These are phyloP conservation scores for Muricea muricata DNA, from an alignment of 92 coral and sea anemone species.

Conservation along the genomic window DNA sequence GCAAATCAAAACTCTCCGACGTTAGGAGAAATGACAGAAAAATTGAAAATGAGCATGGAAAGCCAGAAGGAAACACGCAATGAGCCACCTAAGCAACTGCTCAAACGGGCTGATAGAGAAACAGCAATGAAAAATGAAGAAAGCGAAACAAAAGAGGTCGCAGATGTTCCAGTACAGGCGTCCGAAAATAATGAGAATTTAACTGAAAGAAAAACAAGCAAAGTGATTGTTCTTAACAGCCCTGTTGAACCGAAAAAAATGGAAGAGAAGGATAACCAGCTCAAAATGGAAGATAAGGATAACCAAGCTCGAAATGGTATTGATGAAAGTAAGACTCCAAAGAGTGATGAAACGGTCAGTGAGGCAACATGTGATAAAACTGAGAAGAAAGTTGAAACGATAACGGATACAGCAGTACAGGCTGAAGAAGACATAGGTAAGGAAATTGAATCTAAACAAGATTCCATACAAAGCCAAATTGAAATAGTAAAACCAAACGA, in stretches of 20 bases:
- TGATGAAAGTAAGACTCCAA: not conserved
- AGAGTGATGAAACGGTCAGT: not conserved
- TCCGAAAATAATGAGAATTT: not conserved
- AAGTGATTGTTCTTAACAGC: not conserved
- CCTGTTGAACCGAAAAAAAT: not conserved
- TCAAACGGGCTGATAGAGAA: not conserved
- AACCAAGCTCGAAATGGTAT: not conserved
- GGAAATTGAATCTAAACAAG: not conserved
- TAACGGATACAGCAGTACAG: not conserved
- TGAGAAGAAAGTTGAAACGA: not conserved
- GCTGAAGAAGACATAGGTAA: not conserved
- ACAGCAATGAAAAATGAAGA: not conserved
- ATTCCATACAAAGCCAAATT: not conserved
- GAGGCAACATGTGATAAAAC: not conserved
- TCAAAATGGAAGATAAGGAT: no score
- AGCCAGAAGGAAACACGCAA: not conserved
- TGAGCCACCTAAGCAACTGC: not conserved
- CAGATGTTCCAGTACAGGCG: not conserved
- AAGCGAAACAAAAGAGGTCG: not conserved
- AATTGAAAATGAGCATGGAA: not conserved
- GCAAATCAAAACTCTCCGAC: not conserved
- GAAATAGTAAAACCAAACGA: conserved; percentile 13
- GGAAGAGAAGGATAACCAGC: not conserved
- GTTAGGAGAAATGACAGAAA: not conserved
- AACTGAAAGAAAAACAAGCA: not conserved